Evolutionary conservation across 2,113 vertebrate species (phyloP), one percentile per base, ranked within the genome.

Genomic region (Phainopepla nitens): DNA sequence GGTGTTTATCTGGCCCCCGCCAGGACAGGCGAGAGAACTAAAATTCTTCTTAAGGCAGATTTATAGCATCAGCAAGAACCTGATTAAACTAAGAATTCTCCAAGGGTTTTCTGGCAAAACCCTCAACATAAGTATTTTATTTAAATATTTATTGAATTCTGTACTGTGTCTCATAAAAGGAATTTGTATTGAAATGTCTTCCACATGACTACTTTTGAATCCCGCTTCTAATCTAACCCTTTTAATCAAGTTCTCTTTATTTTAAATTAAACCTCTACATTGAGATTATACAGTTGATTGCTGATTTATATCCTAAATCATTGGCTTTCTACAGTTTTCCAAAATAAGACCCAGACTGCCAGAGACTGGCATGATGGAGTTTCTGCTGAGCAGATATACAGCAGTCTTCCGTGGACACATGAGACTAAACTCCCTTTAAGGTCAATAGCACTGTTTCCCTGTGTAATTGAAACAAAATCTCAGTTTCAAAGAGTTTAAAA

Each of bases 181-280:
- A n/a, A 75, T 85, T 65, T 84, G 49, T 87, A 78, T 87, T 94
- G 93, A 79, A 93, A 87, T 93, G 57, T 79, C 47, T 72, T 92
- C 77, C 64, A 53, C 39, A 33, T 54, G 27, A 58, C 47, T 71
- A 53, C 49, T 80, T 85, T 62, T 70, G 94, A 96, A 82, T 64
- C 35, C 87, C 66, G 50, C 44, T 87, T 89, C 73, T 73, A 62
- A 66, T 69, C 75, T 92, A 77, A 91, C 11, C 22, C 18, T 64
- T 87, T 87, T 49, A 89, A 92, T 85, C 61, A 90, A 89, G 31
- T 58, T 65, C 6, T 82, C 47, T 45, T 14, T 94, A 68, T 81
- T 91, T 93, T 84, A 84, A 91, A 96, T 88, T 73, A 86, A 90
- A 70, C 8, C 14, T 88, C 85, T 84, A 31, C 39, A 64, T 45